These are phyloP conservation scores for Platycnemis pennipes DNA, from an alignment of 2,888 invertebrate genomes.

Conservation along the genomic window DNA sequence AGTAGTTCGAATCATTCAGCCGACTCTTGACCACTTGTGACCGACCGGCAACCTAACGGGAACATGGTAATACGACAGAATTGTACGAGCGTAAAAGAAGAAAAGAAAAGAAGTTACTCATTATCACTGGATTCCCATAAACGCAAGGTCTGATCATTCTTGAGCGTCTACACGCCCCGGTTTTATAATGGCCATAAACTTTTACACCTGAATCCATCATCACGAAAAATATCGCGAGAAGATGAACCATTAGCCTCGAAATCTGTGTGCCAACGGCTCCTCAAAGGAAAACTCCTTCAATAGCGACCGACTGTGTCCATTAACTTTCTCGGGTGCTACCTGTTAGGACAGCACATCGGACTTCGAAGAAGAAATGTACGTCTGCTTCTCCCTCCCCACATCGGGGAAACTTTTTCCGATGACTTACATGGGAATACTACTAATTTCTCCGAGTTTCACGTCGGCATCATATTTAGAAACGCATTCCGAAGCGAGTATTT, in stretches of 20 bases:
- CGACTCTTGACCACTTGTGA: not conserved
- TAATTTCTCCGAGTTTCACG: conserved; percentile 57
- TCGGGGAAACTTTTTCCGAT: conserved; percentile 17
- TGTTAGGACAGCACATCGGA: not conserved
- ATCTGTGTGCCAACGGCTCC: not conserved
- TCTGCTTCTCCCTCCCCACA: conserved; percentile 6
- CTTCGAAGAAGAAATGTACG: not conserved
- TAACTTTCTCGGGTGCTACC: conserved; percentile 15
- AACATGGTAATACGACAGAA: no score
- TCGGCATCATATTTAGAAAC: conserved; percentile 32
- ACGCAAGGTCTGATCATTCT: no score
- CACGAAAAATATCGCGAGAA: not conserved
- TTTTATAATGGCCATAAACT: not conserved
- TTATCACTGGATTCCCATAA: not conserved
- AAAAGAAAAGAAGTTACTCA: no score
- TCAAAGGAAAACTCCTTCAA: not conserved
- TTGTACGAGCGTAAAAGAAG: no score
- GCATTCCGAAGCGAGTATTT: not conserved
- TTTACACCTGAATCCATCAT: not conserved
- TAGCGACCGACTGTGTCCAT: not conserved
- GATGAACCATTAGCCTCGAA: not conserved
- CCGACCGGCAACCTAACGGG: no score
- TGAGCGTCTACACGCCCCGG: no score
- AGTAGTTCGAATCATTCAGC: not conserved
- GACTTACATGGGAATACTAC: conserved; percentile 3